Conservation (phyloP, 92 coral and sea anemone genomes). For the Parazoanthus atlanticus region DNA sequence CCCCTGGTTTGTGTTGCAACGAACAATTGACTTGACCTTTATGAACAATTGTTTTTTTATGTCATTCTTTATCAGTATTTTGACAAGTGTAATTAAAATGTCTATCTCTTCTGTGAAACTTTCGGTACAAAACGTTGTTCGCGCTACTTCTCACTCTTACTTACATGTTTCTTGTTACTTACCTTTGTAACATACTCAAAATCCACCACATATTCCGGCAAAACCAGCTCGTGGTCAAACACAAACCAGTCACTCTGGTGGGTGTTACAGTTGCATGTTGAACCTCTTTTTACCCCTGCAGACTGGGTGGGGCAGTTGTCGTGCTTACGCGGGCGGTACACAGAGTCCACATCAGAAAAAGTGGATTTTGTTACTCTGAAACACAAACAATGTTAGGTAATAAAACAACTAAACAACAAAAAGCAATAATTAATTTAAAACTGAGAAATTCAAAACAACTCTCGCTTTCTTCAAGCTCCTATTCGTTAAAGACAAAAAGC, state of each 20-base stretch:
- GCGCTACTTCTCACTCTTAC: not conserved
- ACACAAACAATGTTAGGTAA: not conserved
- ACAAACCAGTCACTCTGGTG: constrained; percentile 92
- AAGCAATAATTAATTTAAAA: not conserved
- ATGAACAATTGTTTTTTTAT: too few relatives aligned
- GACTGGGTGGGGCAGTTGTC: constrained; percentile 65
- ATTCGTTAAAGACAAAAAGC: too few relatives aligned
- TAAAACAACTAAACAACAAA: not conserved
- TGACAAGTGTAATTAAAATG: not conserved
- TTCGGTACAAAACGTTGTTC: not conserved
- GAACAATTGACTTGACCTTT: too few relatives aligned
- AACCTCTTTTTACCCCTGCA: constrained; percentile 54
- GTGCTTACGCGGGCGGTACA: constrained; percentile 67
- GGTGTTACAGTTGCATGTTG: constrained; percentile 80
- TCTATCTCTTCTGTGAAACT: not conserved
- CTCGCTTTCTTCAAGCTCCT: too few relatives aligned
- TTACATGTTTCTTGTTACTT: not conserved
- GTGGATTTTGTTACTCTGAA: constrained; percentile 65
- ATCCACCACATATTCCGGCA: constrained; percentile 97
- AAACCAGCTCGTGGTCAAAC: constrained; percentile 78
- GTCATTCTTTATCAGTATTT: too few relatives aligned
- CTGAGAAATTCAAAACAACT: not conserved
- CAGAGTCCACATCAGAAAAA: constrained; percentile 68
- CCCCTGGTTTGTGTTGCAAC: too few relatives aligned
- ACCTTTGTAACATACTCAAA: constrained; percentile 88